These are phyloP conservation scores for Bathybates hornii DNA, from an alignment of 2,113 vertebrate genomes.

Conservation along the genomic window DNA sequence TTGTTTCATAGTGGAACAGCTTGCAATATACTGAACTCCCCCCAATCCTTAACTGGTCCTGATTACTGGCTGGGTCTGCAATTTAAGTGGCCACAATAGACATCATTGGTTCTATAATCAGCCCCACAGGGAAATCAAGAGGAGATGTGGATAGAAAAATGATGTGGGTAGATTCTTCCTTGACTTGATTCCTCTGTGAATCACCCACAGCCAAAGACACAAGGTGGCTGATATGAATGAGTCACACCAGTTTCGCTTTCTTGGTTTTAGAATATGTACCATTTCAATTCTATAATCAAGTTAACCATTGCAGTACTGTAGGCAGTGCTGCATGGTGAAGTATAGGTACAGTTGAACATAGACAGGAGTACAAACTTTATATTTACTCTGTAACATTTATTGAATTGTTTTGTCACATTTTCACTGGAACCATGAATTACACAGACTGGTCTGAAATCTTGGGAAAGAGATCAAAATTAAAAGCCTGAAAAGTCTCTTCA, in stretches of 20 bases:
- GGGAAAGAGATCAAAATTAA: not conserved
- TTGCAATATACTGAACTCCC: constrained; percentile 11
- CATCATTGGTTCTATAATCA: constrained; percentile 28
- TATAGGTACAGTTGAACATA: not conserved
- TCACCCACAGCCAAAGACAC: not conserved
- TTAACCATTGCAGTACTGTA: not conserved
- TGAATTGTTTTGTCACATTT: not conserved
- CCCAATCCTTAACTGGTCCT: constrained; percentile 4
- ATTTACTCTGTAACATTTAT: not conserved
- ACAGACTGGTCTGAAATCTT: not conserved
- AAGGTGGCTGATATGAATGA: not conserved
- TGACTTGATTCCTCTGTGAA: constrained; percentile 2
- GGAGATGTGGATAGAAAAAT: constrained; percentile 2
- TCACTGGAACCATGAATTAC: not conserved
- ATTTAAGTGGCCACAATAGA: constrained; percentile 34
- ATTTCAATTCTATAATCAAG: not conserved
- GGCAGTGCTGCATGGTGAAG: not conserved
- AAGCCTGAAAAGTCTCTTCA: not conserved
- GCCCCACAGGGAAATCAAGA: constrained; percentile 37
- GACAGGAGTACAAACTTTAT: not conserved
- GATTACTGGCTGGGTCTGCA: constrained; percentile 32
- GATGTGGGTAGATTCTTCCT: not conserved
- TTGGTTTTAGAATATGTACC: not conserved
- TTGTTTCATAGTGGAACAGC: constrained; percentile 17
- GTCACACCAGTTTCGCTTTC: not conserved